Evolutionary conservation across 2,888 invertebrate genomes (phyloP).

Genomic region (Spodoptera picta): DNA sequence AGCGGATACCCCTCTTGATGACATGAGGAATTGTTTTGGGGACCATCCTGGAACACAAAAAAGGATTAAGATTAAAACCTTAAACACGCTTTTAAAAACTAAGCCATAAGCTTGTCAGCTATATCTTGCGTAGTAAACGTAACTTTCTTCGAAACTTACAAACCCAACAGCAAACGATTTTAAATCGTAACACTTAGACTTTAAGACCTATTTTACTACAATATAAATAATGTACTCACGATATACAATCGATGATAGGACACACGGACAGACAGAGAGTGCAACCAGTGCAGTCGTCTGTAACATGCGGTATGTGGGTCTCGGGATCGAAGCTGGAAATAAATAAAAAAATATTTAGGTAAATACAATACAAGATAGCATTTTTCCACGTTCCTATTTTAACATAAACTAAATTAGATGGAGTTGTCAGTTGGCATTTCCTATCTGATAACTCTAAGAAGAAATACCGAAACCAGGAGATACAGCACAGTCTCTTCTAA

Average conservation of each 20-base stretch:
- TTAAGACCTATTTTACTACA: neutral
- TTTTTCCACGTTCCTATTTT: too few species aligned
- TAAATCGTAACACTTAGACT: neutral
- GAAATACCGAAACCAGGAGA: too few species aligned
- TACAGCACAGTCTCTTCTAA: too few species aligned
- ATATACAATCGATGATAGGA: slow-evolving; percentile 99
- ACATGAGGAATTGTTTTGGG: slow-evolving; percentile 95
- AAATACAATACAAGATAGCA: too few species aligned
- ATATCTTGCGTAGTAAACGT: neutral
- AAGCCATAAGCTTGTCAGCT: too few species aligned
- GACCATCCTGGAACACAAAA: slow-evolving; percentile 93
- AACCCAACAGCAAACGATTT: neutral
- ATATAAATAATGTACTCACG: slow-evolving; percentile 87
- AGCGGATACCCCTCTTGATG: slow-evolving; percentile 93
- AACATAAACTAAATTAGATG: too few species aligned
- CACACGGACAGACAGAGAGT: slow-evolving; percentile 98
- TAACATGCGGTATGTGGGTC: slow-evolving; percentile 97
- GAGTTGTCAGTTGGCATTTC: too few species aligned
- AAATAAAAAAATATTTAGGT: too few species aligned
- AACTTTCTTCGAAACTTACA: neutral
- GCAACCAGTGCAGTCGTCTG: slow-evolving; percentile 97
- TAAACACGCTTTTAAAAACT: too few species aligned
- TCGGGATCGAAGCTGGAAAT: slow-evolving; percentile 91
- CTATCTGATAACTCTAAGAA: too few species aligned
- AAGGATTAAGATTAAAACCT: neutral